Evolutionary conservation across 2,888 invertebrate species (phyloP), one percentile per base, ranked within the genome.

Genomic region (Conchocele bisecta): DNA sequence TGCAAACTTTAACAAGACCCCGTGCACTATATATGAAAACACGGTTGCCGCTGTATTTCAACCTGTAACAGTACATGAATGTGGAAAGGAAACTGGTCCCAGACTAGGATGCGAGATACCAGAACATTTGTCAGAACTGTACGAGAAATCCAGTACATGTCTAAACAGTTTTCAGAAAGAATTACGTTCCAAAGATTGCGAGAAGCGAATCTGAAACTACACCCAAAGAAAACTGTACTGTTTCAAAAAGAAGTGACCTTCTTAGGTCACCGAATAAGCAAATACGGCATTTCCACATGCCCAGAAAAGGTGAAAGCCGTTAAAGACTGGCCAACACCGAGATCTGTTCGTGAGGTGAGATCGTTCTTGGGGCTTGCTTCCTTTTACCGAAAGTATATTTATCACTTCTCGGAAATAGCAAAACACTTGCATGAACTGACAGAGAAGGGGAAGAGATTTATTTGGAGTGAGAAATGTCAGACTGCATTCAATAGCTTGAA

Each of bases 401-500:
- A 44, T 22, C 31, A 37, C 28, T 66, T 74, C 39, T 26, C 58
- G 6, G 24, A 54, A 9, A 42, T 46, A 24, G 69, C 57, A 9
- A 59, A 58, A 50, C 71, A 63, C 7, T 26, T 75, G 17, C 60
- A 71, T 51, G 44, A 35, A 35, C 37, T 75, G 6, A 33, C 71
- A 17, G 68, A 56, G 9, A 68, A 54, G n/a, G 20, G 33, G 24
- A 28, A 29, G 6, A 54, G 37, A 54, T 66, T 64, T 37, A 39
- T 42, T 29, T 74, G 76, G 75, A 44, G 50, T 20, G 39, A 64
- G 6, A 54, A 66, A 7, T 65, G 65, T 56, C 42, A 73, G 26
- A 44, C 37, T 7, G 60, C 79, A 7, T 78, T 82, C 35, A 20
- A 67, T 6, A 29, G 15, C 3, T 37, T 75, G 24, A 70, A 80